A percentile compares a stretch with the other conserved stretches of the same genome.
phyloP scores from a whole-genome alignment of 2,888 invertebrate genomes.

The Julus scandinavius region DNA sequence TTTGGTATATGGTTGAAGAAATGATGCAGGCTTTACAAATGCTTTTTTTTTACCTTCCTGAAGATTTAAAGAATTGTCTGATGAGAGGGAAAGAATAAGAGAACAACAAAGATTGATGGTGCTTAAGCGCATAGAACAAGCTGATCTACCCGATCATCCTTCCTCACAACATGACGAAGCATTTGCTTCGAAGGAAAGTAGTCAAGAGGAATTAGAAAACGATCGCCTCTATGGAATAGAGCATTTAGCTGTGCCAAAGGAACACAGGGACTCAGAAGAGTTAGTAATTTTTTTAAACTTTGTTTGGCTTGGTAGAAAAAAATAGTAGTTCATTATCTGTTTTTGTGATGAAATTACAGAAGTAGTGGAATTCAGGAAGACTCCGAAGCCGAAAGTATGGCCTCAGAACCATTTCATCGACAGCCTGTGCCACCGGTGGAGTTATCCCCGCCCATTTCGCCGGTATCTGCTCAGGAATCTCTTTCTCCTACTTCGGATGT shows the following conservation, averaged over 20 bases:
- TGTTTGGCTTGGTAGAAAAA: background rate
- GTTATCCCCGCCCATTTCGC: constrained; percentile 10
- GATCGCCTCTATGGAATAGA: constrained; percentile 60
- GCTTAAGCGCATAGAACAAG: constrained; percentile 69
- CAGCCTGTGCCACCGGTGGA: background rate
- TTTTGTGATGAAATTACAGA: constrained; percentile 63
- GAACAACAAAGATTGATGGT: constrained; percentile 13
- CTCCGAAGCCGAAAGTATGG: constrained; percentile 68
- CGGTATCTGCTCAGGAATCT: constrained; percentile 11
- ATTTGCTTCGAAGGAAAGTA: constrained; percentile 70
- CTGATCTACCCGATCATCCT: constrained; percentile 66
- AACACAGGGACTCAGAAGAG: constrained; percentile 65
- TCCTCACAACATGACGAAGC: constrained; percentile 71
- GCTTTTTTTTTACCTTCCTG: background rate
- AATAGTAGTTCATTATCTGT: constrained; percentile 54
- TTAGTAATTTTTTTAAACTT: constrained; percentile 58
- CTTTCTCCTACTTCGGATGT: constrained; percentile 28
- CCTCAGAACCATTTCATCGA: constrained; percentile 56
- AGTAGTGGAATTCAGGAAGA: constrained; percentile 72
- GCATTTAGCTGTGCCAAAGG: constrained; percentile 57
- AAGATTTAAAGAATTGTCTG: constrained; percentile 47
- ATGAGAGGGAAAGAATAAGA: constrained; percentile 16
- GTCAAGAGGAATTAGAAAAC: constrained; percentile 69
- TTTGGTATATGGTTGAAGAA: background rate
- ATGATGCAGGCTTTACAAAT: background rate